Evolutionary conservation across 2,113 vertebrate genomes (phyloP), one percentile per base, ranked within the genome.

Genomic region (Thamnophis sirtalis): DNA sequence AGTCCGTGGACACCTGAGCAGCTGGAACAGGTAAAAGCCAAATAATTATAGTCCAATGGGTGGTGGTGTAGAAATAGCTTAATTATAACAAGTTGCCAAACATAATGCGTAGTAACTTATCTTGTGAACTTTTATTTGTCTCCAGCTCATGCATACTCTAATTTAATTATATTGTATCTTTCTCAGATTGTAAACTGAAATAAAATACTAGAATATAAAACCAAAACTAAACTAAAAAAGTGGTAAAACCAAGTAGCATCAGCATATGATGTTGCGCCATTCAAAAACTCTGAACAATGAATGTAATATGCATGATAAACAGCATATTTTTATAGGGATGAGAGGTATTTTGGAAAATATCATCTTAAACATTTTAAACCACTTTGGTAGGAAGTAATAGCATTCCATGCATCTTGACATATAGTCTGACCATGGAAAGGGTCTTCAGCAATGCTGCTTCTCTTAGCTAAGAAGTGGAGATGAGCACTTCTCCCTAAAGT

Each of bases 1-100:
- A 98, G 97, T 28, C 99, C 98, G 1, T 99, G 99, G 99, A 99
- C 98, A 13, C 98, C 99, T 21, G 99, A 99, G 96, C 98, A 99
- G 90, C 95, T 99, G 28, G 99, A 99, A 95, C 99, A 99, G 98
- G 99, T 99, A 97, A 87, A 92, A 8, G 26, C 51, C 9, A 84
- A 89, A 8, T n/a, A 53, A 84, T 22, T 55, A 91, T 11, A 53
- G 7, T 43, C 15, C 13, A 19, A 17, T 68, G 63, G 63, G 28
- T 5, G 28, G 10, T 43, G 7, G 50, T 11, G 51, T 73, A 1
- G 56, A 2, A 80, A 3, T 13, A 43, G 7, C 63, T 68, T 33
- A 68, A 68, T 68, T 54, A 24, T 17, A 9, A 68, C 2, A 60
- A 63, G 17, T 17, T 63, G 28, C n/a, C 49, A 63, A 9, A 87